A percentile compares a stretch with the other conserved stretches of the same genome.
Evolutionary conservation across 2,113 vertebrate species (phyloP).

Genomic region (Cyprinodon tularosa): DNA sequence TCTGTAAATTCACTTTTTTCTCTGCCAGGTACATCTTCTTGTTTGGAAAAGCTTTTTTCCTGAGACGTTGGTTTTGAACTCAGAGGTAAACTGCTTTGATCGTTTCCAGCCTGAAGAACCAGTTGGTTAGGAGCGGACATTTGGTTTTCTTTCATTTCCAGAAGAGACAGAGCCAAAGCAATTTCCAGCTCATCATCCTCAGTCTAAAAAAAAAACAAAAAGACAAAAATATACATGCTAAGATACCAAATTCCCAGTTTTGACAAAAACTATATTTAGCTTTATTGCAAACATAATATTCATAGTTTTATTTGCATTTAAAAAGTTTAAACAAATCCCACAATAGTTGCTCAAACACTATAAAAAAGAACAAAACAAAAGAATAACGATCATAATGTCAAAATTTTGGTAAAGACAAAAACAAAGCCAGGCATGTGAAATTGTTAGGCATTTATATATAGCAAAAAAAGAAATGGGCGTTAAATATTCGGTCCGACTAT

Average conservation of each 20-base stretch:
- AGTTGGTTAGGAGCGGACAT: neutral
- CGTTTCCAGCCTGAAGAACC: neutral
- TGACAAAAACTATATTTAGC: neutral
- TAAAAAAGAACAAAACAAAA: no score
- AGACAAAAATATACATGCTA: neutral
- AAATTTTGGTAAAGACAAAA: no score
- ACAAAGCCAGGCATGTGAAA: no score
- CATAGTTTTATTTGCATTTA: no score
- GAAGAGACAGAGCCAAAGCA: conserved; percentile 64
- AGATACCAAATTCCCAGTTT: neutral
- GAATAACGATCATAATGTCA: no score
- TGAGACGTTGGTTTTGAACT: neutral
- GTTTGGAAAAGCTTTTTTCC: conserved; percentile 12
- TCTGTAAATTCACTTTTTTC: neutral
- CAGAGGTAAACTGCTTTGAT: conserved; percentile 1
- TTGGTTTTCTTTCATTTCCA: conserved; percentile 48
- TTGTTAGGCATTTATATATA: no score
- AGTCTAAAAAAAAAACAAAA: conserved; percentile 42
- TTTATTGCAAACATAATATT: no score
- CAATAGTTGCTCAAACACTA: no score
- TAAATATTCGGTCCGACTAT: no score
- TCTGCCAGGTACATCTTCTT: neutral
- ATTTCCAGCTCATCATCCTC: conserved; percentile 70
- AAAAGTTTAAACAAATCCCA: no score
- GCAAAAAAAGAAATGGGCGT: no score